Base-by-base conservation (phyloP, 1,140 invertebrate species). In the Drosophila bocqueti region DNA sequence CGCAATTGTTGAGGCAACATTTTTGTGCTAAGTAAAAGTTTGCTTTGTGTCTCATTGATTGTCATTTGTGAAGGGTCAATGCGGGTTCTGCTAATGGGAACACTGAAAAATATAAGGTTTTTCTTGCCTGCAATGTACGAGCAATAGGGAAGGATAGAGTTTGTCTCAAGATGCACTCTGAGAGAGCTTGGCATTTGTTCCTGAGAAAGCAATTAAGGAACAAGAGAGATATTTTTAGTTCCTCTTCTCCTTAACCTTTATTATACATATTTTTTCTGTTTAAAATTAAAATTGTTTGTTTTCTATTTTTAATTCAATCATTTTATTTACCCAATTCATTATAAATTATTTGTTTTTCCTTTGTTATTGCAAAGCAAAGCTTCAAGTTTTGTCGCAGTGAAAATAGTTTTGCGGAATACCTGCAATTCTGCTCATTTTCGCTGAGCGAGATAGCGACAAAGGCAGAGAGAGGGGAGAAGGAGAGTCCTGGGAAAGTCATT, bases 401-500 rank as follows among this genome's bases (percentile, higher is more conserved):
- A 24, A 71, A 45, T 46, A 63, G 46, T 49, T 55, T 68, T 77
- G 55, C 54, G 75, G 75, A 67, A 77, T 77, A 77, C 47, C 75
- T 67, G 72, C 47, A 31, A 63, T 77, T 76, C 55, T 42, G 71
- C 29, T 55, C 54, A 47, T 59, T 49, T 47, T 68, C 57, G 68
- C 73, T 65, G 63, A 54, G 66, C 60, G 46, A 49, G 7, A 15
- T 15, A 7, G 47, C 7, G 7, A n/a, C 47, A 2, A 21, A 21
- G 16, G 7, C 40, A 10, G 46, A 3, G 11, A 8, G 21, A 21
- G 11, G 11, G 47, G 16, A n/a, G 52, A 1, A 3, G 34, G 2
- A 55, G 47, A 54, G 62, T 66, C 62, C 66, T 73, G 45, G 29
- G 46, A 72, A 73, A 73, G 65, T 68, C 81, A 84, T 89, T 89